These are phyloP conservation scores for Heterotis niloticus DNA, from an alignment of 2,113 vertebrate species.

Conservation along the genomic window DNA sequence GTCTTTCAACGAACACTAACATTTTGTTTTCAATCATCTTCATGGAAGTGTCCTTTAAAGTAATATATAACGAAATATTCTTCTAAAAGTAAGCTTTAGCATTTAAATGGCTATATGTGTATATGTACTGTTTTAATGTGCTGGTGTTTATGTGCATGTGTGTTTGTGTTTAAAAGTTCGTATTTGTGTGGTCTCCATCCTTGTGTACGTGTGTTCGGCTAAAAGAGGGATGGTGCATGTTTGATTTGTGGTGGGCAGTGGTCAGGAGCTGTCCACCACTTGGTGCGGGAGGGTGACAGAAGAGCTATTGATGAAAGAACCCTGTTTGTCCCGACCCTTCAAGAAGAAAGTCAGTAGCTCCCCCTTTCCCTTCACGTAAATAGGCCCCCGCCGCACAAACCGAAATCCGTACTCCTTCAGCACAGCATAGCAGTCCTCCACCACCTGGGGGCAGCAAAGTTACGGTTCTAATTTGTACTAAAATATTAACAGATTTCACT, in stretches of 20 bases:
- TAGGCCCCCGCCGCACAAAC: constrained; percentile 83
- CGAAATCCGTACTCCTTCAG: constrained; percentile 87
- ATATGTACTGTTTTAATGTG: not conserved
- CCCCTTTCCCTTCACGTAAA: constrained; percentile 93
- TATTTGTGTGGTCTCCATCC: not conserved
- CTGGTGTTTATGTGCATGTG: not conserved
- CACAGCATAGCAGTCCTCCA: constrained; percentile 86
- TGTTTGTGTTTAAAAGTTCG: not conserved
- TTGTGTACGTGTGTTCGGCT: not conserved
- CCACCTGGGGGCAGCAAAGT: constrained; percentile 71
- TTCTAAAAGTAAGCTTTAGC: constrained; percentile 7
- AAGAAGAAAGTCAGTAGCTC: constrained; percentile 93
- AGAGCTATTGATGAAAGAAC: constrained; percentile 59
- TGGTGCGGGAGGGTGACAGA: constrained; percentile 80
- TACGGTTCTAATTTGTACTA: not conserved
- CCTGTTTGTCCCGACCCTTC: constrained; percentile 83
- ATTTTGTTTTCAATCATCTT: not conserved
- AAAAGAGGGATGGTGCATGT: not conserved
- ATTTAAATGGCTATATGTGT: constrained; percentile 5
- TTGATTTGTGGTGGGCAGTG: not conserved
- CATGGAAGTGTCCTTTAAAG: constrained; percentile 7
- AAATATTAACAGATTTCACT: not conserved
- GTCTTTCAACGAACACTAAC: constrained; percentile 7
- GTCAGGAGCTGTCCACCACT: constrained; percentile 75
- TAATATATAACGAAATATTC: constrained; percentile 16